A percentile compares a stretch with the other conserved stretches of the same genome.
Evolutionary conservation across 2,797 vertebrate genomes (phyloP).

Genomic region (Chelon labrosus): DNA sequence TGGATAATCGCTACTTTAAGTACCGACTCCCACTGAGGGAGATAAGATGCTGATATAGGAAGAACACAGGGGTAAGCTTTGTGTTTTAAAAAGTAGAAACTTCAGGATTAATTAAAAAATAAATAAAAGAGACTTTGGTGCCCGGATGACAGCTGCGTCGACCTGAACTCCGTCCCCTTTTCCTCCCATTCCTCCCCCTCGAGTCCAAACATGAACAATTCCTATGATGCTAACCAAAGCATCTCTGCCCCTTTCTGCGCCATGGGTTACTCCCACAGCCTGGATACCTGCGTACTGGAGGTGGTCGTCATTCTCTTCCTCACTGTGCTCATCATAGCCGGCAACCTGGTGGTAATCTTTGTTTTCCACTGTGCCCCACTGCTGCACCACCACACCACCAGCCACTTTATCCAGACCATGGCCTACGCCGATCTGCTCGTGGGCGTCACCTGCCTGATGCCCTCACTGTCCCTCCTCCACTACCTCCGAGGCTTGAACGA

Average conservation of each 20-base stretch:
- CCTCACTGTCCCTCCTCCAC: slow-evolving; percentile 92
- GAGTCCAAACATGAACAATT: slow-evolving; percentile 75
- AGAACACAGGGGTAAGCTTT: slow-evolving; percentile 8
- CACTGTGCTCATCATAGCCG: slow-evolving; percentile 93
- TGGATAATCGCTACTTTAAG: slow-evolving; percentile 42
- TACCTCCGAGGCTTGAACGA: slow-evolving; percentile 88
- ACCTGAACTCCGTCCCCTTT: slow-evolving; percentile 41
- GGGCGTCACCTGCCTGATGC: slow-evolving; percentile 94
- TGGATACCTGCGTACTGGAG: slow-evolving; percentile 94
- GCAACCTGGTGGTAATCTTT: slow-evolving; percentile 95
- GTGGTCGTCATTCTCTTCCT: slow-evolving; percentile 92
- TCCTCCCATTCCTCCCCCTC: neutral
- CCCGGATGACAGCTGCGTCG: slow-evolving; percentile 25
- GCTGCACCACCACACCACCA: slow-evolving; percentile 95
- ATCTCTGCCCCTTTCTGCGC: slow-evolving; percentile 85
- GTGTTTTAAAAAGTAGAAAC: slow-evolving; percentile 15
- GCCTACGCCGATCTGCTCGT: slow-evolving; percentile 96
- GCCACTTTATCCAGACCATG: slow-evolving; percentile 98
- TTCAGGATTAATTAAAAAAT: slow-evolving; percentile 2
- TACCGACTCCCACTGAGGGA: slow-evolving; percentile 20
- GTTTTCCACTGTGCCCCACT: slow-evolving; percentile 98
- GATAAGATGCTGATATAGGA: slow-evolving; percentile 41
- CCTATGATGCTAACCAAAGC: slow-evolving; percentile 85
- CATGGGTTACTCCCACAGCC: slow-evolving; percentile 87
- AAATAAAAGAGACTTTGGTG: slow-evolving; percentile 2